phyloP scores from a whole-genome alignment of 1,140 invertebrate species.

The roundworm (Caenorhabditis elegans) region DNA sequence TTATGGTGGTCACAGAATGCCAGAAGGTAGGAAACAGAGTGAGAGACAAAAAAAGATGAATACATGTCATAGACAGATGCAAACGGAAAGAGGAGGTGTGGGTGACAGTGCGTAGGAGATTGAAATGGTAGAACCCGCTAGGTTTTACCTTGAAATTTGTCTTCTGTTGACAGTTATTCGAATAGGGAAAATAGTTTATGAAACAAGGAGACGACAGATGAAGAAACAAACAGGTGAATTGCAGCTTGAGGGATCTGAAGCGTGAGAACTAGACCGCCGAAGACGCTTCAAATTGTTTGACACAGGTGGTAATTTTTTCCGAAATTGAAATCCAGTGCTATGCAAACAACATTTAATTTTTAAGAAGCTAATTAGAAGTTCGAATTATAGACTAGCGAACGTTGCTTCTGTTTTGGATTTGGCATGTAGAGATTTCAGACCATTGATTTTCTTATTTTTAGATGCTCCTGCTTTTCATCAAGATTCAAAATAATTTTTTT shows the following conservation, averaged over 20 bases:
- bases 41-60: not conserved
- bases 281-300: not conserved
- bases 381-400: too few species aligned
- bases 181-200: not conserved
- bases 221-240: not conserved
- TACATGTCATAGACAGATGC: not conserved
- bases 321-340: too few species aligned
- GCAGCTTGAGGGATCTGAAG: conserved; percentile 1
- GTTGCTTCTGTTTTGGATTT: too few species aligned
- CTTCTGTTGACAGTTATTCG: conserved; percentile 24
- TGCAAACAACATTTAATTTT: too few species aligned
- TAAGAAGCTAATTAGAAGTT: too few species aligned
- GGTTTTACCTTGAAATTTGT: conserved; percentile 28
- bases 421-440: too few species aligned
- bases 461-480: too few species aligned
- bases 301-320: too few species aligned
- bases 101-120: not conserved
- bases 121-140: conserved; percentile 23
- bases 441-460: too few species aligned
- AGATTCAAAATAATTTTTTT: too few species aligned
- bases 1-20: not conserved
- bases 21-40: not conserved
- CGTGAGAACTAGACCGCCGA: not conserved
- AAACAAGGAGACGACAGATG: not conserved
- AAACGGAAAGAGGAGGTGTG: not conserved